Percentiles rank a stretch among this genome's conserved stretches.
phyloP scores from a whole-genome alignment of 2,113 vertebrate species.

The Chrysochloris asiatica region DNA sequence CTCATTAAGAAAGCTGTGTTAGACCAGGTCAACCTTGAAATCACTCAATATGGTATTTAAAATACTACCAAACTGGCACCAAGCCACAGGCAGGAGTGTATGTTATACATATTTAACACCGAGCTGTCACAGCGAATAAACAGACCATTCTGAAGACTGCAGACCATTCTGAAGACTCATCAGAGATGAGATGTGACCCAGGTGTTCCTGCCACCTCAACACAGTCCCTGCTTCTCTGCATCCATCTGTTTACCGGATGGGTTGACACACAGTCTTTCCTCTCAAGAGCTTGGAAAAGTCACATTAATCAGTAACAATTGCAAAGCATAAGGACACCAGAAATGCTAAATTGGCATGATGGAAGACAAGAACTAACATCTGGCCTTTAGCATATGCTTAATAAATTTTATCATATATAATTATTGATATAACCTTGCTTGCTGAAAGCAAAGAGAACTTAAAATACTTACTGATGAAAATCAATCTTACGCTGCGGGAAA shows the following conservation, averaged over 20 bases:
- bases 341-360: neutral
- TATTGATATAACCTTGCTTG: too few species aligned
- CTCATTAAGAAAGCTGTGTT: slow-evolving; percentile 50
- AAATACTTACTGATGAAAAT: too few species aligned
- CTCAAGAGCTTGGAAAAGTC: slow-evolving; percentile 22
- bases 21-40: slow-evolving; percentile 55
- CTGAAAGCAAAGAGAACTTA: too few species aligned
- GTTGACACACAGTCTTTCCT: slow-evolving; percentile 6
- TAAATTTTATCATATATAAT: neutral
- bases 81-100: neutral
- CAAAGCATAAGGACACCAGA: slow-evolving; percentile 8
- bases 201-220: neutral
- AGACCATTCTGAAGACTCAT: neutral
- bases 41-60: neutral
- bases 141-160: neutral
- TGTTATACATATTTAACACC: neutral
- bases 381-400: neutral
- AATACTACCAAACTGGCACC: neutral
- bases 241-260: slow-evolving; percentile 21
- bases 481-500: too few species aligned
- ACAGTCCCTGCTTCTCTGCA: neutral
- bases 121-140: slow-evolving; percentile 41
- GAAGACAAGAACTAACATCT: neutral
- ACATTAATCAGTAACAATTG: neutral
- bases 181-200: neutral